A percentile compares a stretch with the other conserved stretches of the same genome.
Conservation (phyloP, 2,113 vertebrate species). For the Tympanuchus pallidicinctus region DNA sequence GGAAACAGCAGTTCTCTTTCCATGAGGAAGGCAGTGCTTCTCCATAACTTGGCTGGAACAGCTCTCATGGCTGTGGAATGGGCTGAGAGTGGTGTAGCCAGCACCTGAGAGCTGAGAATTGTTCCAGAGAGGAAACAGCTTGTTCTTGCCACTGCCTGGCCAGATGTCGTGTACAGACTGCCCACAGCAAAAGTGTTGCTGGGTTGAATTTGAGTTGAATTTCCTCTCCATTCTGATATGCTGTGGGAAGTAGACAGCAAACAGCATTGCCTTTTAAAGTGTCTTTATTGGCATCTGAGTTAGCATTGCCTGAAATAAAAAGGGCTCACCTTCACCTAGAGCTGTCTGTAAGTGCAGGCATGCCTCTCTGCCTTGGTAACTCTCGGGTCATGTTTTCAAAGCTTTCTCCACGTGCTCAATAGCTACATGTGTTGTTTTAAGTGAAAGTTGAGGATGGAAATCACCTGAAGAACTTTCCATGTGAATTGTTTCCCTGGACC, state of each 20-base stretch:
- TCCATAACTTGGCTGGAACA: not conserved
- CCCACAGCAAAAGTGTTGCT: not conserved
- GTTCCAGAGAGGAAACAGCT: slow-evolving; percentile 24
- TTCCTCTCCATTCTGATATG: not conserved
- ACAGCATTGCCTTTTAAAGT: slow-evolving; percentile 8
- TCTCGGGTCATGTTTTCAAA: slow-evolving; percentile 52
- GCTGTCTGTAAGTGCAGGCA: not conserved
- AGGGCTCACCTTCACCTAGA: not conserved
- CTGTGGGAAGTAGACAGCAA: not conserved
- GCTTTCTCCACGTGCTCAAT: not conserved
- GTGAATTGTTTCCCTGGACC: not conserved
- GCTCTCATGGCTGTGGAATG: not conserved
- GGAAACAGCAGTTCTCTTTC: not conserved
- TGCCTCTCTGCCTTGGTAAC: slow-evolving; percentile 19
- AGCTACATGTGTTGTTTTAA: not conserved
- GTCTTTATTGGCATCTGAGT: slow-evolving; percentile 26
- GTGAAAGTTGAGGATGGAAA: not conserved
- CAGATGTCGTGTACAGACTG: not conserved
- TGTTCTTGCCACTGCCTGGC: not conserved
- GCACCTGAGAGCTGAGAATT: not conserved
- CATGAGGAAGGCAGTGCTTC: not conserved
- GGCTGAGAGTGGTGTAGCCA: not conserved
- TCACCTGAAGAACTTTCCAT: not conserved
- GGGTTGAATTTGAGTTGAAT: not conserved
- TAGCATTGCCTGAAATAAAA: not conserved